Evolutionary conservation across 2,888 invertebrate genomes (phyloP).

Genomic region (Athrips mouffetella): DNA sequence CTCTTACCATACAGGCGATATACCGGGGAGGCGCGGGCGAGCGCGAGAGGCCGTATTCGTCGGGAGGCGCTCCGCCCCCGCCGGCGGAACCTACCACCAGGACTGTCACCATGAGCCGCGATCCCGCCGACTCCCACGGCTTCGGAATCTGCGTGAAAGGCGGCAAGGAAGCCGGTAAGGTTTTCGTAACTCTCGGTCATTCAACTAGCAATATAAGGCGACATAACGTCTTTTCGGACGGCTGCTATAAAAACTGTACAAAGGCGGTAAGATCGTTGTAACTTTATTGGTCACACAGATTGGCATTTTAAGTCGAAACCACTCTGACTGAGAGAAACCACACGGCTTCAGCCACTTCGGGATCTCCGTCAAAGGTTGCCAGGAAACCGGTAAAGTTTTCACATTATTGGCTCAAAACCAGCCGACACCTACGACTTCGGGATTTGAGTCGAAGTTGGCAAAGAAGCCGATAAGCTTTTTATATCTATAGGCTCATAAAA

Average conservation of each 20-base stretch:
- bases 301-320: too few species aligned
- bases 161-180: constrained; percentile 90
- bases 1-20: constrained; percentile 56
- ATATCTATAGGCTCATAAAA: not conserved
- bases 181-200: too few species aligned
- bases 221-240: too few species aligned
- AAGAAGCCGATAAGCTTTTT: not conserved
- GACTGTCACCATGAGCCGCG: constrained; percentile 91
- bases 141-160: constrained; percentile 95
- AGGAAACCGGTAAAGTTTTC: constrained; percentile 85
- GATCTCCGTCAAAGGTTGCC: constrained; percentile 94
- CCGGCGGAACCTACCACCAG: constrained; percentile 87
- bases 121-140: constrained; percentile 89
- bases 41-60: constrained; percentile 77
- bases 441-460: not conserved
- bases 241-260: too few species aligned
- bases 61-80: constrained; percentile 79
- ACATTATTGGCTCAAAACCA: not conserved
- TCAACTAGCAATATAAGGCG: too few species aligned
- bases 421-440: not conserved
- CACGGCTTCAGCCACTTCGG: constrained; percentile 91
- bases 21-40: constrained; percentile 75
- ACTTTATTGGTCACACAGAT: too few species aligned
- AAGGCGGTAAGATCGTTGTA: too few species aligned
- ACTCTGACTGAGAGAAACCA: too few species aligned